Conservation (phyloP, 2,797 vertebrate genomes). For the Megalops cyprinoides region DNA sequence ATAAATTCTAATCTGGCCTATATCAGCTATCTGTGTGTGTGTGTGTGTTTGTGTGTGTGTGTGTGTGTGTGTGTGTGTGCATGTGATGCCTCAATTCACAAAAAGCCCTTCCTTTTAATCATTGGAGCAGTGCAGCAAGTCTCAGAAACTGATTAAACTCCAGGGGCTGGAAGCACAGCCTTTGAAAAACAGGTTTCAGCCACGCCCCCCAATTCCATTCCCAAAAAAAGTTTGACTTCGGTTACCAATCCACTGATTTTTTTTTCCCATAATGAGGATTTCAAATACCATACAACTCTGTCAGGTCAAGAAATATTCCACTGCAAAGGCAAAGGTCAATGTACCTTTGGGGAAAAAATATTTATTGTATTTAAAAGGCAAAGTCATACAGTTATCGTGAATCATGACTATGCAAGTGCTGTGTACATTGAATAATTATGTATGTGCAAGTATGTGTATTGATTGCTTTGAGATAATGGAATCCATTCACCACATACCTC, state of each 20-base stretch:
- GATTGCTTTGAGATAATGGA: neutral
- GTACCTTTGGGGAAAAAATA: neutral
- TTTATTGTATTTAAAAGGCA: no score
- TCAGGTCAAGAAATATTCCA: neutral
- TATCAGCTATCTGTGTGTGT: no score
- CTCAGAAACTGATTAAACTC: constrained; percentile 34
- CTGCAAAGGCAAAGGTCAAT: neutral
- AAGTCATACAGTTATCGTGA: no score
- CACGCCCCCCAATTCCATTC: neutral
- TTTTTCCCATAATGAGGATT: constrained; percentile 10
- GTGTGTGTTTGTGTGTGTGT: neutral
- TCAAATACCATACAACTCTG: neutral
- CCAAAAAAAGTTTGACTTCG: neutral
- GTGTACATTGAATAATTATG: no score
- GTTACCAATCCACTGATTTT: neutral
- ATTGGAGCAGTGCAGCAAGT: constrained; percentile 4
- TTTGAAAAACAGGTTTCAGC: constrained; percentile 33
- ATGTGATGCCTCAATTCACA: neutral
- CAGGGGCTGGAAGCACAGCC: constrained; percentile 5
- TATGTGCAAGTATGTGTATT: neutral
- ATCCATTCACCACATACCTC: neutral
- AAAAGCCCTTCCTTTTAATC: constrained; percentile 38
- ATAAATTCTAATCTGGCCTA: no score
- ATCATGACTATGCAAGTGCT: no score
- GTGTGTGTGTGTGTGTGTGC: neutral